Base-by-base conservation (phyloP, 2,797 vertebrate genomes). In the Vireo griseus region DNA sequence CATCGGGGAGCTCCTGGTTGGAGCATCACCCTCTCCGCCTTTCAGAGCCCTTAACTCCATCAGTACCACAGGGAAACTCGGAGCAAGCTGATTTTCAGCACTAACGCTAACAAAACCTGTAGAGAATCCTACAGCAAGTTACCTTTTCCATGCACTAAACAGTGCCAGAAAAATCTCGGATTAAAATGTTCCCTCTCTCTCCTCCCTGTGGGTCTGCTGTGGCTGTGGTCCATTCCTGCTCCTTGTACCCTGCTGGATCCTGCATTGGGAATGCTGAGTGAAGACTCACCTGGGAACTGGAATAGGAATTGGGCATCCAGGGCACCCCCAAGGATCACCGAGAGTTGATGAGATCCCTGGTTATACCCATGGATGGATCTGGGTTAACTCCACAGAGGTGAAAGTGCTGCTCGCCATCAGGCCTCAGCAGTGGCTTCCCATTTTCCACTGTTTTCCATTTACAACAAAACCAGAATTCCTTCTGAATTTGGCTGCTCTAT, bases 301-400 rank as follows among this genome's bases (percentile, higher is more conserved):
- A n/a, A 5, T 0, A 28, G 66, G 31, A 45, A 57, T 1, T 6
- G 6, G 29, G 16, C 31, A 66, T 39, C 40, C 52, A 10, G 24
- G 42, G 75, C 24, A n/a, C 13, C 11, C 48, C 39, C 1, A 0
- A 9, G 16, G 13, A 3, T 12, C 18, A 14, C 2, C 2, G 0
- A 17, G 66, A 31, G 11, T 0, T 26, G 33, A 11, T 0, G 21
- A 59, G 26, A 17, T 28, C 35, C 40, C 26, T 16, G 25, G 9
- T 37, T 12, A 37, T 1, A 4, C 10, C 14, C 3, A 1, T 0
- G 58, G 17, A 1, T 0, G 58, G 17, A 11, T 28, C 10, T n/a
- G 6, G 11, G 29, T 24, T 6, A 63, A 50, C 24, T 24, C 24
- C 2, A 1, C 15, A 20, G 16, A 54, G 22, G 9, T 26, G 29